A percentile compares a stretch with the other conserved stretches of the same genome.
phyloP scores from a whole-genome alignment of 2,113 vertebrate genomes.

The Tapirus terrestris region DNA sequence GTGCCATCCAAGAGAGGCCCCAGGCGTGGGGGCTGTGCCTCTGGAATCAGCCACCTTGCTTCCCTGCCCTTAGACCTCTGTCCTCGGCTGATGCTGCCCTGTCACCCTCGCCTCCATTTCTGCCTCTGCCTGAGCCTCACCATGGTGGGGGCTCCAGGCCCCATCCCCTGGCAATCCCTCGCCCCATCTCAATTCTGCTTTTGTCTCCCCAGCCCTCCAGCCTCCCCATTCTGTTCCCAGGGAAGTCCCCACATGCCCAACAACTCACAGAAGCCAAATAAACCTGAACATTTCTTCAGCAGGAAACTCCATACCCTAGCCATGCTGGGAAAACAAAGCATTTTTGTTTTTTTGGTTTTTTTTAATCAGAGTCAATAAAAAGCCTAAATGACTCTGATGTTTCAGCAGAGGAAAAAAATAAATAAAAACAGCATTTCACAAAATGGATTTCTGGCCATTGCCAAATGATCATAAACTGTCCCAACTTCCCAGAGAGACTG shows the following conservation, averaged over 20 bases:
- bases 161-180: neutral
- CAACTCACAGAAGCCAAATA: neutral
- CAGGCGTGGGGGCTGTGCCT: neutral
- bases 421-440: neutral
- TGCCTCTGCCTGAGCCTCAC: neutral
- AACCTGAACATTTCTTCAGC: neutral
- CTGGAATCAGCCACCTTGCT: neutral
- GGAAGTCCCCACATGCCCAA: neutral
- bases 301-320: neutral
- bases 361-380: neutral
- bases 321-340: neutral
- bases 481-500: neutral
- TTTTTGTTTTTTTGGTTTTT: neutral
- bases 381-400: neutral
- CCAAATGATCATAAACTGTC: neutral
- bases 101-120: neutral
- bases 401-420: neutral
- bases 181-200: neutral
- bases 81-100: accelerated
- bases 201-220: neutral
- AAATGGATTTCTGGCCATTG: neutral
- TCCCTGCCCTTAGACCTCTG: neutral
- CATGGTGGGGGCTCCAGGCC: neutral
- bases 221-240: neutral
- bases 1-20: neutral